Evolutionary conservation across 2,888 invertebrate genomes (phyloP), one percentile per base, ranked within the genome.

Genomic region (Ennomos fuscantarius): DNA sequence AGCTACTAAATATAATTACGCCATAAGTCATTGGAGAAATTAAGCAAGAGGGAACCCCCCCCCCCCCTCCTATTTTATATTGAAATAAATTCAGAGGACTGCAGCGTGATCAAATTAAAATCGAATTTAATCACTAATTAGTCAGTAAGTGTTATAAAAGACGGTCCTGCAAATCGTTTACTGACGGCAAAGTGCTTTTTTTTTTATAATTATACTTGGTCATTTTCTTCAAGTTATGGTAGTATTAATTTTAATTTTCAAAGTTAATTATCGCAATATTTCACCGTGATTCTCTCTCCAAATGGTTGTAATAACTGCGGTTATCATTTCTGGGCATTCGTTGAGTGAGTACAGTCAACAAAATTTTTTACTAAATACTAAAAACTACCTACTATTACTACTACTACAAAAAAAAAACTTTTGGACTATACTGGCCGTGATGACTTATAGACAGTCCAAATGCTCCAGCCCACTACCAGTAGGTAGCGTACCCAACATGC

Each of bases 231-330:
- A 44, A 49, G 32, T 58, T 41, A 59, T 45, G 49, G 33, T 49
- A 35, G 24, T 59, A 54, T 53, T 54, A 53, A 49, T 59, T 59
- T 53, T 49, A 59, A 49, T 49, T 52, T 53, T 37, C 44, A 6
- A 33, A 49, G 41, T 37, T 53, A 54, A 59, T 59, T 49, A 36
- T 49, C 44, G 24, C 13, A 31, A 57, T 57, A 53, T 53, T 58
- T 53, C 40, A 53, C 11, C 6, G 35, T 36, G 51, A 32, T 24
- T 12, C 36, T 32, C 33, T 8, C 24, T 45, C 39, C 37, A 50
- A 55, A 50, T 50, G 45, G 35, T 41, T 46, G 50, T 42, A 45
- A 46, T 55, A 49, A 46, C 43, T 34, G 43, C 15, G 46, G 41
- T 41, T 31, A 41, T 15, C 34, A 15, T 41, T 53, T 34, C n/a